Evolutionary conservation across 1,140 invertebrate species (phyloP).

Genomic region (Venustaconcha ellipsiformis): DNA sequence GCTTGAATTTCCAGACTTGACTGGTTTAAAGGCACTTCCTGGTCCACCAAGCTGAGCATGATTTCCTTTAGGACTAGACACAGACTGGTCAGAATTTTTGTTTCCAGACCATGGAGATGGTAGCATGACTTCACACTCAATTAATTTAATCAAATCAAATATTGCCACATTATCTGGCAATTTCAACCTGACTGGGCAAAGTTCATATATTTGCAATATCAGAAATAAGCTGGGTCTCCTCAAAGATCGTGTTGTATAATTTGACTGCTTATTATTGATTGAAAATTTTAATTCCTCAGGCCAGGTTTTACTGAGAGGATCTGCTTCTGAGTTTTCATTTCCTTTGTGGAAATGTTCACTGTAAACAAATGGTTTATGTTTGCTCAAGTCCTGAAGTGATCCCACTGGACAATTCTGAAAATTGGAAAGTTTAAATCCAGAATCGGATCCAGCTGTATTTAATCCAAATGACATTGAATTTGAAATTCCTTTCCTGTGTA

Average conservation of each 20-base stretch:
- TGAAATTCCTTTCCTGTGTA: too few species aligned
- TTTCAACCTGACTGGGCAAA: conserved; percentile 23
- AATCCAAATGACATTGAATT: too few species aligned
- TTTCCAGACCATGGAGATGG: conserved; percentile 15
- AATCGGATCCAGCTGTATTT: too few species aligned
- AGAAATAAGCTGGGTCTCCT: conserved; percentile 33
- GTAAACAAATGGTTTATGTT: too few species aligned
- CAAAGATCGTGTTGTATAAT: conserved; percentile 15
- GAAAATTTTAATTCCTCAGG: conserved; percentile 12
- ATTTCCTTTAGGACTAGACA: conserved; percentile 24
- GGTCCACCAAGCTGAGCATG: conserved; percentile 29
- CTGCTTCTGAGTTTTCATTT: too few species aligned
- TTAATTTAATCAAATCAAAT: conserved; percentile 22
- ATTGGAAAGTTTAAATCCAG: too few species aligned
- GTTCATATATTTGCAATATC: conserved; percentile 28
- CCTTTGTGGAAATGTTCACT: too few species aligned
- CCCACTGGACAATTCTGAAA: too few species aligned
- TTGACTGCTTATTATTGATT: conserved; percentile 5
- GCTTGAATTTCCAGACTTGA: conserved; percentile 8
- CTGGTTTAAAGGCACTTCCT: conserved; percentile 27
- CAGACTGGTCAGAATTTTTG: conserved; percentile 1
- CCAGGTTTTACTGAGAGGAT: too few species aligned
- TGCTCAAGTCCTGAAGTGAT: too few species aligned
- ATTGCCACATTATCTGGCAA: conserved; percentile 19
- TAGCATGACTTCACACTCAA: conserved; percentile 29